Conservation (phyloP, 2,113 vertebrate genomes). For the Rhynchopsitta pachyrhyncha region DNA sequence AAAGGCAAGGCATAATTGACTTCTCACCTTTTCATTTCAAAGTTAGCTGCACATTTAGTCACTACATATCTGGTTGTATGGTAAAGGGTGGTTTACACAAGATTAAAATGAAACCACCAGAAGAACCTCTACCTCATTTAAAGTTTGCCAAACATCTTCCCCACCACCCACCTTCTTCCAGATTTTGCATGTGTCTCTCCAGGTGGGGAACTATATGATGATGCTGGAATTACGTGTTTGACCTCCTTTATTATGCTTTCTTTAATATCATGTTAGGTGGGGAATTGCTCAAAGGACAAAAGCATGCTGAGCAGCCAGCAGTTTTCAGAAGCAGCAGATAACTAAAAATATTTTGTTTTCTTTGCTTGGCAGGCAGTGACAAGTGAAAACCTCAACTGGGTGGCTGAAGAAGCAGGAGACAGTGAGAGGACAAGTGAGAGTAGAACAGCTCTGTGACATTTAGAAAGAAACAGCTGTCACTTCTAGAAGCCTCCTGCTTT, state of each 20-base stretch:
- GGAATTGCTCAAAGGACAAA: background rate
- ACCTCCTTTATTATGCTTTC: background rate
- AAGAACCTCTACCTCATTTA: background rate
- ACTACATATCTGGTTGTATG: background rate
- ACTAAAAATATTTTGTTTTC: background rate
- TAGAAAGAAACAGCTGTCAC: background rate
- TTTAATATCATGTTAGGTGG: background rate
- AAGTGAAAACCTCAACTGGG: background rate
- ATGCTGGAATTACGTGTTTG: background rate
- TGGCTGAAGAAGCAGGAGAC: background rate
- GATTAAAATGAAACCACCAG: background rate
- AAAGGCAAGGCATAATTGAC: accelerated
- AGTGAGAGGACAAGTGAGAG: background rate
- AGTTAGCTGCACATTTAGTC: background rate
- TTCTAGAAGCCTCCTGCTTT: background rate
- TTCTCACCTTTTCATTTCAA: background rate
- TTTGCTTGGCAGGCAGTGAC: background rate
- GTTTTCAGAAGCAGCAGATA: background rate
- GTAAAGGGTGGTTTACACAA: background rate
- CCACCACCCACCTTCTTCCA: background rate
- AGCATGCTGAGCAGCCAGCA: background rate
- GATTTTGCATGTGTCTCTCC: background rate
- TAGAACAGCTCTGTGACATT: background rate
- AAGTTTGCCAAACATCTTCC: background rate
- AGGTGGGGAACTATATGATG: background rate